Evolutionary conservation across 2,113 vertebrate species (phyloP).

Genomic region (Takifugu flavidus): DNA sequence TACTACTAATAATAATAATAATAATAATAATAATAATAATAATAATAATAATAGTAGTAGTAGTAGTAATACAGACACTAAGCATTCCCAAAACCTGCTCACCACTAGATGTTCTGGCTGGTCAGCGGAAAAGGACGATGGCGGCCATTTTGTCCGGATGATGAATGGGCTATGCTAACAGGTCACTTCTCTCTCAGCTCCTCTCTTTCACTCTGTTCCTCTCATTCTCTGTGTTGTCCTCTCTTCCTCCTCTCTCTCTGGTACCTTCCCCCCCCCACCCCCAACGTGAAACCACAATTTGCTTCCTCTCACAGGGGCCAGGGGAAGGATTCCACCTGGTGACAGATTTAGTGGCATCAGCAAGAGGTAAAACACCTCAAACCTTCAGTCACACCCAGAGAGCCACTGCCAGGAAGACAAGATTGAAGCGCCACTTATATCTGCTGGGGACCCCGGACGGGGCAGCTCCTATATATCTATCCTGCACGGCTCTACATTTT

Average conservation of each 20-base stretch:
- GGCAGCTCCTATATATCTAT: conserved; percentile 63
- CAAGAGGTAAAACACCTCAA: conserved; percentile 82
- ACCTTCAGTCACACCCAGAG: conserved; percentile 78
- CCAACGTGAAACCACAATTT: conserved; percentile 86
- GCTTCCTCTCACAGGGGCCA: conserved; percentile 81
- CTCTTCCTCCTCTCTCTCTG: conserved; percentile 24
- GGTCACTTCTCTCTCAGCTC: conserved; percentile 82
- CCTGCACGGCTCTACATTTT: conserved; percentile 37
- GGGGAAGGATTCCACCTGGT: conserved; percentile 83
- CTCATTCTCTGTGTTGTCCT: conserved; percentile 18
- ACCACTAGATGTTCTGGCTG: conserved; percentile 82
- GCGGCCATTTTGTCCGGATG: conserved; percentile 87
- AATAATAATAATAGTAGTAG: no score
- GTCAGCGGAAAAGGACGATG: conserved; percentile 75
- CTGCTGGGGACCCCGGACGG: conserved; percentile 63
- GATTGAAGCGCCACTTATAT: conserved; percentile 77
- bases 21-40: no score
- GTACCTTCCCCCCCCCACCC: conserved; percentile 20
- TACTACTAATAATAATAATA: no score
- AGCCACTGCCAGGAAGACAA: conserved; percentile 69
- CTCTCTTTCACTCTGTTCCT: conserved; percentile 25
- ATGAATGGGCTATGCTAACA: conserved; percentile 86
- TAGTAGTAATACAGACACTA: conserved; percentile 27
- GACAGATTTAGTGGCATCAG: conserved; percentile 91
- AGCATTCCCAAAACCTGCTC: conserved; percentile 81